Base-by-base conservation (phyloP, 2,797 vertebrate species). In the Enteromius argenteus region DNA sequence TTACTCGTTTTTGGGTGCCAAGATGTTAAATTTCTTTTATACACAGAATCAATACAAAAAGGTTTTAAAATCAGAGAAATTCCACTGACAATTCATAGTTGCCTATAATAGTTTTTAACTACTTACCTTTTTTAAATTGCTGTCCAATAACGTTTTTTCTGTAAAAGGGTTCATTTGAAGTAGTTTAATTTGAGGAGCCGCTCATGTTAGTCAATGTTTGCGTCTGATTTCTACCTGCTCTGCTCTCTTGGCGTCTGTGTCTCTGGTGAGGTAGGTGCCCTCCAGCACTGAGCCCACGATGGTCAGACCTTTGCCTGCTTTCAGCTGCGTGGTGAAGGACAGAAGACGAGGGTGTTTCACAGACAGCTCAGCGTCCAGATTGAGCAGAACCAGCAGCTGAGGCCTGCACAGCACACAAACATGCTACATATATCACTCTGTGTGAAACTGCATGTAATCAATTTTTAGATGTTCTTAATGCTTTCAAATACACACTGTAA, bases 281-380 rank as follows among this genome's bases (percentile, higher is more conserved):
- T 97, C 95, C 75, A 99, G 91, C 71, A 99, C 97, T 0, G 96
- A 97, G 78, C 96, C 97, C 89, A 98, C 97, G 1, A 99, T 99
- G 8, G 98, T 98, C 80, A 99, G 92, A 69, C 98, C 98, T 92
- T 97, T 99, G 58, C 98, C 98, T 0, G 98, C 98, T 91, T 99
- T 99, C 86, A 99, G 92, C 91, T 99, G 98, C 0, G 96, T 95
- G 68, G 97, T 97, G 82, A 99, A 90, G 83, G 97, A 98, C 85
- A 99, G 96, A 84, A 99, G 92, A 13, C 97, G 95, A 1, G 97
- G 96, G 83, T 99, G 97, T 89, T 97, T 98, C 58, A 97, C 97
- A 0, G 74, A 83, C 71, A 96, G 95, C 75, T 97, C 95, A 0
- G 92, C 87, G 77, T 99, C 96, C 93, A 98, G 80, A 90, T 96